Percentiles rank a stretch among this genome's conserved stretches.
Evolutionary conservation across 2,797 vertebrate species (phyloP).

Genomic region (Pygocentrus nattereri): DNA sequence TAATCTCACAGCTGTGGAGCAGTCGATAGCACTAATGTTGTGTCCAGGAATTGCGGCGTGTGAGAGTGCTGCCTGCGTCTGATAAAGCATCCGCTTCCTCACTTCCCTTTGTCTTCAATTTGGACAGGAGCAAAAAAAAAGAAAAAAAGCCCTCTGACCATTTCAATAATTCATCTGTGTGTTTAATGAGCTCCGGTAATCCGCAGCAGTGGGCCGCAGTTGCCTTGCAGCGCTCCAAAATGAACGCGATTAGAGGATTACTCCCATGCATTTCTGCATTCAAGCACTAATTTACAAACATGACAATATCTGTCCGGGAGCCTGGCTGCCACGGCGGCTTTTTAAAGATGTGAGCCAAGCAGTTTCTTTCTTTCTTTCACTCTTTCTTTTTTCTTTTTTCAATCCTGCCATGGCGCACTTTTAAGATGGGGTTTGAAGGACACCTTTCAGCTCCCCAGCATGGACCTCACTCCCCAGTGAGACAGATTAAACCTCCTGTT

Average conservation of each 20-base stretch:
- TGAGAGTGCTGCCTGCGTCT: slow-evolving; percentile 73
- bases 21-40: slow-evolving; percentile 76
- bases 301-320: slow-evolving; percentile 66
- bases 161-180: slow-evolving; percentile 80
- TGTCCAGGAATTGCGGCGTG: slow-evolving; percentile 72
- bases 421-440: slow-evolving; percentile 35
- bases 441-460: slow-evolving; percentile 40
- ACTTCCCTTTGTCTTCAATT: slow-evolving; percentile 79
- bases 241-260: slow-evolving; percentile 81
- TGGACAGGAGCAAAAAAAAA: slow-evolving; percentile 68
- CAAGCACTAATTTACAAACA: slow-evolving; percentile 76
- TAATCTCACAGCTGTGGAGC: slow-evolving; percentile 75
- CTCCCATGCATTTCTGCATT: slow-evolving; percentile 72
- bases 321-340: slow-evolving; percentile 47
- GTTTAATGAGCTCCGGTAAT: slow-evolving; percentile 83
- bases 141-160: slow-evolving; percentile 71
- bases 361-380: slow-evolving; percentile 36
- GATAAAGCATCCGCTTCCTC: slow-evolving; percentile 82
- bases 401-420: slow-evolving; percentile 41
- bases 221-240: slow-evolving; percentile 73
- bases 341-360: slow-evolving; percentile 57
- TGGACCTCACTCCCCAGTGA: slow-evolving; percentile 12
- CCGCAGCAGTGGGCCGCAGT: slow-evolving; percentile 67
- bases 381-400: slow-evolving; percentile 39
- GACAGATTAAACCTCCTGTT: slow-evolving; percentile 8